Evolutionary conservation across 2,113 vertebrate species (phyloP), one percentile per base, ranked within the genome.

Genomic region (Oenanthe melanoleuca): DNA sequence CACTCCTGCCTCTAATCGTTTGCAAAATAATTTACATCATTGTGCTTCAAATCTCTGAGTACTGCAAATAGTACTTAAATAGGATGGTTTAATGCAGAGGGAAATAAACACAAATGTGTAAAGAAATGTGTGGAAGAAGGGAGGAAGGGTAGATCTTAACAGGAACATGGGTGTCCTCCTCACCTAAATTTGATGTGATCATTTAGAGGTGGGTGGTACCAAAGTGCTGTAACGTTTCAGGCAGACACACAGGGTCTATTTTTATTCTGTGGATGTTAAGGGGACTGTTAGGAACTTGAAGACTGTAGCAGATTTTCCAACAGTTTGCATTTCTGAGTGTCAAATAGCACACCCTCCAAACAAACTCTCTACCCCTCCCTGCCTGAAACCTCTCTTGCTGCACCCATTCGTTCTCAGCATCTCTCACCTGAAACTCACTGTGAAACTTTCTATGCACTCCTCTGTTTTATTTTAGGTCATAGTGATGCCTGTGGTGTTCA

Each of bases 1-100:
- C 88, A 83, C 80, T 95, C 57, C 88, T 87, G 96, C 95, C 86
- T 73, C 84, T 97, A 95, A 96, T 93, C 95, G 80, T 97, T 97
- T 96, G 94, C 92, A 95, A 96, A 98, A 89, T 95, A 93, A 95
- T 92, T 98, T 97, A 52, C 26, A 15, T 92, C 86, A 88, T 37
- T 94, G 88, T 89, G 57, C 69, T 87, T 93, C 77, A 91, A 88
- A 93, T 86, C 92, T 93, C 45, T 15, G 20, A 93, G 44, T 72
- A 80, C 69, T 55, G 52, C 47, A 87, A 92, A 88, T 50, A 90
- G 66, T 45, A 52, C 16, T 83, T 92, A 69, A 79, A 70, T 52
- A 90, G 34, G 42, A 40, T 22, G 14, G n/a, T n/a, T 92, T 80
- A 69, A 56, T 60, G n/a, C 38, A 79, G 82, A 82, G 16, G 16